Base-by-base conservation (phyloP, 2,113 vertebrate genomes). In the Emydocephalus ijimae region DNA sequence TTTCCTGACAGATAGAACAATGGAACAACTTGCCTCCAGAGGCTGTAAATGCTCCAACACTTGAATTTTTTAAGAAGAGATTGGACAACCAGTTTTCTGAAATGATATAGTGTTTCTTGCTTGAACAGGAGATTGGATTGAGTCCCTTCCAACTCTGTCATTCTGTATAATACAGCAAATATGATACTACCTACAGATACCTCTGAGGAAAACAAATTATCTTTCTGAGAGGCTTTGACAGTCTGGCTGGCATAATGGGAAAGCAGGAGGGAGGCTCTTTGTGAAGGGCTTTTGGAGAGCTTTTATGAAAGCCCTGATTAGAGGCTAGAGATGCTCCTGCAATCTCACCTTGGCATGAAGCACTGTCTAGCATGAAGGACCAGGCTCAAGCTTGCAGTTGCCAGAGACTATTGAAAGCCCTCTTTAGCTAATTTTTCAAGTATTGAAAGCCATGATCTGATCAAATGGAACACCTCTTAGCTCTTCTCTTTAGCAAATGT, bases 301-400 rank as follows among this genome's bases (percentile, higher is more conserved):
- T 92, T 18, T 29, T 88, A 95, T 88, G 95, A 95, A 85, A 95
- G 88, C 91, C 55, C 29, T 92, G 93, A 95, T 92, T 89, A 43
- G 43, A 56, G 93, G 92, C 14, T 93, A 56, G 90, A 96, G 94
- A 94, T 95, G 92, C 90, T 94, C 92, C 74, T 96, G 34, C 43
- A 92, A 64, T 45, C 89, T 57, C 90, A 29, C 87, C 55, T 92
- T 93, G 64, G 92, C 87, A 85, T 85, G 39, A 90, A 87, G 34
- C n/a, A 86, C n/a, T 56, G 90, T 24, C 87, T 93, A 91, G 64
- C 85, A 91, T 61, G 87, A 52, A 39, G 50, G 74, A 0, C 3
- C 57, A 74, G 87, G 54, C 81, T 93, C 91, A 56, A 86, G 57
- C 89, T 93, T 8, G 91, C 92, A 96, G 94, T 93, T 92, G 94